phyloP scores from a whole-genome alignment of 2,113 vertebrate genomes.

The Oreotragus oreotragus region DNA sequence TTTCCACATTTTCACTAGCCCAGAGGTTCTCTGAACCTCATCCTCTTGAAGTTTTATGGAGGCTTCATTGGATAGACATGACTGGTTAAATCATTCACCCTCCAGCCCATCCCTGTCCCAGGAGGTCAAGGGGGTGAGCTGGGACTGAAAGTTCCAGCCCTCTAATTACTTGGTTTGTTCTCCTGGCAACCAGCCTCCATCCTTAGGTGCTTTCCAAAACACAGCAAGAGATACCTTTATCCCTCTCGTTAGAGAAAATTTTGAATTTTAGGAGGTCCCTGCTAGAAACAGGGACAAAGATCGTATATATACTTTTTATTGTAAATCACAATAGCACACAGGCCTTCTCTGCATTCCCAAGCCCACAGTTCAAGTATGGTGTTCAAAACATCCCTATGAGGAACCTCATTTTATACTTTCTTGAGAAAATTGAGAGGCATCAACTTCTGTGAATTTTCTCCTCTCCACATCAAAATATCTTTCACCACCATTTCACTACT shows the following conservation, averaged over 20 bases:
- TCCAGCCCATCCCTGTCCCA: background rate
- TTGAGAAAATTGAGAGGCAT: background rate
- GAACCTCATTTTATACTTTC: background rate
- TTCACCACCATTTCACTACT: background rate
- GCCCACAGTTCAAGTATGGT: background rate
- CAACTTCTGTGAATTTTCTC: background rate
- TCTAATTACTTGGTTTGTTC: background rate
- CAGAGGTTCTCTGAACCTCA: background rate
- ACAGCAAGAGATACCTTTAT: background rate
- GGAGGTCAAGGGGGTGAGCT: too few relatives aligned
- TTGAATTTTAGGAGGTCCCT: background rate
- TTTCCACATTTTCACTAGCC: background rate
- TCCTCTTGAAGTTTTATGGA: background rate
- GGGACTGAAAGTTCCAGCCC: too few relatives aligned
- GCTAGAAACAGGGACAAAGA: background rate
- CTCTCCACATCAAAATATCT: background rate
- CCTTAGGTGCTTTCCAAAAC: background rate
- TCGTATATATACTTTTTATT: background rate
- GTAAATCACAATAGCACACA: background rate
- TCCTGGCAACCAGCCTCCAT: background rate
- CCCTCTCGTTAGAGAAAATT: background rate
- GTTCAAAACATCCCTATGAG: background rate
- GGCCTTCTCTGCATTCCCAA: background rate
- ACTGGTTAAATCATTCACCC: background rate
- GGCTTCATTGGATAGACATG: background rate